These are phyloP conservation scores for Vanacampus margaritifer DNA, from an alignment of 2,113 vertebrate species.

Conservation along the genomic window DNA sequence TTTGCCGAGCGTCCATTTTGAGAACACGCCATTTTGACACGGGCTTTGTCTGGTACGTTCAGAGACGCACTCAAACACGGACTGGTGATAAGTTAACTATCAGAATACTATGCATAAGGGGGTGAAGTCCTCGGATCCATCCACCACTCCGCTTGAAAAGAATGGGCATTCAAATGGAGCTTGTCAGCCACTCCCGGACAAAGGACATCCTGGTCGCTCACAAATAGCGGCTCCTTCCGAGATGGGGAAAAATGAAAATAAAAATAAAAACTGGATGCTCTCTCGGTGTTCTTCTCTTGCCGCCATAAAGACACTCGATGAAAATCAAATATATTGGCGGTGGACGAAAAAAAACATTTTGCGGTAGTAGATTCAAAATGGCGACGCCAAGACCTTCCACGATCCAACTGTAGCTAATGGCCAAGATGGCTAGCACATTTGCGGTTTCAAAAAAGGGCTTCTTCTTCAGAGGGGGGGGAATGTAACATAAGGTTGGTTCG, in stretches of 20 bases:
- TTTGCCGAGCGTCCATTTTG: slow-evolving; percentile 77
- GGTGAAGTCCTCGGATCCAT: slow-evolving; percentile 62
- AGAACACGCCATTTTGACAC: slow-evolving; percentile 72
- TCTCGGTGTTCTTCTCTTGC: slow-evolving; percentile 37
- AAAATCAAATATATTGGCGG: slow-evolving; percentile 17
- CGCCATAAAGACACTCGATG: slow-evolving; percentile 20
- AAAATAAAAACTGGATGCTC: slow-evolving; percentile 21
- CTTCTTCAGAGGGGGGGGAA: slow-evolving; percentile 41
- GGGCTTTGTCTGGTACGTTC: slow-evolving; percentile 32
- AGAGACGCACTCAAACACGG: slow-evolving; percentile 30
- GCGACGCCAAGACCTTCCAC: slow-evolving; percentile 56
- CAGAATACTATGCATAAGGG: slow-evolving; percentile 17
- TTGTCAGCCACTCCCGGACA: slow-evolving; percentile 67
- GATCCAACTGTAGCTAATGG: slow-evolving; percentile 55
- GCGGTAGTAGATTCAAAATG: slow-evolving; percentile 70
- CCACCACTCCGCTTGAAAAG: slow-evolving; percentile 42
- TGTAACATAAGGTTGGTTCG: slow-evolving; percentile 45
- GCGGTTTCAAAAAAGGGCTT: slow-evolving; percentile 22
- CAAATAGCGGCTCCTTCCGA: slow-evolving; percentile 26
- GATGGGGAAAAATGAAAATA: neutral
- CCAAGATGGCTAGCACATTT: slow-evolving; percentile 41
- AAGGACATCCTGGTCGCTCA: slow-evolving; percentile 39
- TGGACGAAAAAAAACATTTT: slow-evolving; percentile 41
- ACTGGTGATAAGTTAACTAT: slow-evolving; percentile 14
- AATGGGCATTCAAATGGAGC: slow-evolving; percentile 29